Conservation (phyloP, 2,113 vertebrate genomes). For the Hippocampus comes region DNA sequence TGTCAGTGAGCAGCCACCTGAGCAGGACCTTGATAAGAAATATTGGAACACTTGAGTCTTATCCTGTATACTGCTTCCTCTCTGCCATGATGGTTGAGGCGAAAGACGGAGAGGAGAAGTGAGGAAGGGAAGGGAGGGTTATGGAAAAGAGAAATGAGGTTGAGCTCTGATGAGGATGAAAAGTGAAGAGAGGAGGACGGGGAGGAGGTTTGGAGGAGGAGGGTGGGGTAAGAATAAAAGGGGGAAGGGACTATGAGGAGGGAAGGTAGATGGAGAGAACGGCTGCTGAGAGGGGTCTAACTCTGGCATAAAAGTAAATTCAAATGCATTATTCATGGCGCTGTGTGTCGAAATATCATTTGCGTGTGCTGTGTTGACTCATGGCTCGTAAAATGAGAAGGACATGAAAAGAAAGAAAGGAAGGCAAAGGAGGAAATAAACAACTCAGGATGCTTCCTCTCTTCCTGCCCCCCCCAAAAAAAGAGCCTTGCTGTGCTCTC, state of each 20-base stretch:
- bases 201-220: slow-evolving; percentile 14
- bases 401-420: slow-evolving; percentile 71
- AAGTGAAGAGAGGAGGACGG: slow-evolving; percentile 44
- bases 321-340: slow-evolving; percentile 73
- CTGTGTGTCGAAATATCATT: slow-evolving; percentile 76
- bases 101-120: slow-evolving; percentile 15
- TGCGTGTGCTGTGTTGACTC: slow-evolving; percentile 74
- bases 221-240: slow-evolving; percentile 3
- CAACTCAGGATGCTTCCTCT: slow-evolving; percentile 63
- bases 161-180: slow-evolving; percentile 54
- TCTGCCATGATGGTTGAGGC: slow-evolving; percentile 32
- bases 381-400: slow-evolving; percentile 74
- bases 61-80: slow-evolving; percentile 37
- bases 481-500: slow-evolving; percentile 32
- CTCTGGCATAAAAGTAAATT: slow-evolving; percentile 75
- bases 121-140: slow-evolving; percentile 21
- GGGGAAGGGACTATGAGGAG: slow-evolving; percentile 5
- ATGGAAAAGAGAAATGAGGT: slow-evolving; percentile 44
- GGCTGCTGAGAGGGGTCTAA: slow-evolving; percentile 62
- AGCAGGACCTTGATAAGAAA: slow-evolving; percentile 36
- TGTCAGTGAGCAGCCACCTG: slow-evolving; percentile 37
- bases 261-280: slow-evolving; percentile 26
- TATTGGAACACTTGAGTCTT: slow-evolving; percentile 25
- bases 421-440: slow-evolving; percentile 63
- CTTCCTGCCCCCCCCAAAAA: slow-evolving; percentile 40